phyloP scores from a whole-genome alignment of 1,140 invertebrate genomes.

The Scylla paramamosain region DNA sequence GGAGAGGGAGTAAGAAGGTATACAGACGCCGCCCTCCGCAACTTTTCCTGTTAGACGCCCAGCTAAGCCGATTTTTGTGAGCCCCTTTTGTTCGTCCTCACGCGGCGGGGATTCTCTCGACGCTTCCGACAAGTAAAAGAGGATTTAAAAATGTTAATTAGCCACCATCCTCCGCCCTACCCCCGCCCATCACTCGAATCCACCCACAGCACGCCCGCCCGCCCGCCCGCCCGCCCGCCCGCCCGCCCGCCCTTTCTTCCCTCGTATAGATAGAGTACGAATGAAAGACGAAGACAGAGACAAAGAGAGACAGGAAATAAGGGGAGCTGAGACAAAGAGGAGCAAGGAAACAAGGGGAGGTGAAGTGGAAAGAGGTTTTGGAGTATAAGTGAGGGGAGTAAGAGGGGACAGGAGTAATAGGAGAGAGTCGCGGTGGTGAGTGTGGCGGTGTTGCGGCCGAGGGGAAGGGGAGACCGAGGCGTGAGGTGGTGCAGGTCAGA shows the following conservation, averaged over 20 bases:
- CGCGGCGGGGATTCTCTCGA: background rate
- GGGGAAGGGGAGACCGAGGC: background rate
- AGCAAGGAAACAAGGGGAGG: background rate
- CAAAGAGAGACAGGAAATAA: background rate
- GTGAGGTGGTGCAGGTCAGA: background rate
- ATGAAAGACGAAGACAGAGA: background rate
- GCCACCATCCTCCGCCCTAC: background rate
- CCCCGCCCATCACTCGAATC: background rate
- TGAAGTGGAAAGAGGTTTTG: background rate
- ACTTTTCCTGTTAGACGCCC: constrained; percentile 46
- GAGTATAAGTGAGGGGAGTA: too few relatives aligned
- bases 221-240: background rate
- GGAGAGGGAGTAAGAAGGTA: background rate
- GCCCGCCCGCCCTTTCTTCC: background rate
- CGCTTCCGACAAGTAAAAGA: constrained; percentile 40
- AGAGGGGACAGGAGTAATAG: background rate
- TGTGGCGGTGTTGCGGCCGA: too few relatives aligned
- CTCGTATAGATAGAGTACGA: background rate
- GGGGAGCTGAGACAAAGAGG: too few relatives aligned
- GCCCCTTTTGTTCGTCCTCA: constrained; percentile 45
- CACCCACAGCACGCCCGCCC: background rate
- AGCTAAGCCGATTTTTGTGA: constrained; percentile 54
- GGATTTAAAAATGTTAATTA: constrained; percentile 50
- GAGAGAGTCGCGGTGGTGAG: background rate
- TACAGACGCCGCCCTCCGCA: background rate